These are phyloP conservation scores for Rhinogobius similis DNA, from an alignment of 2,113 vertebrate genomes.

Conservation along the genomic window DNA sequence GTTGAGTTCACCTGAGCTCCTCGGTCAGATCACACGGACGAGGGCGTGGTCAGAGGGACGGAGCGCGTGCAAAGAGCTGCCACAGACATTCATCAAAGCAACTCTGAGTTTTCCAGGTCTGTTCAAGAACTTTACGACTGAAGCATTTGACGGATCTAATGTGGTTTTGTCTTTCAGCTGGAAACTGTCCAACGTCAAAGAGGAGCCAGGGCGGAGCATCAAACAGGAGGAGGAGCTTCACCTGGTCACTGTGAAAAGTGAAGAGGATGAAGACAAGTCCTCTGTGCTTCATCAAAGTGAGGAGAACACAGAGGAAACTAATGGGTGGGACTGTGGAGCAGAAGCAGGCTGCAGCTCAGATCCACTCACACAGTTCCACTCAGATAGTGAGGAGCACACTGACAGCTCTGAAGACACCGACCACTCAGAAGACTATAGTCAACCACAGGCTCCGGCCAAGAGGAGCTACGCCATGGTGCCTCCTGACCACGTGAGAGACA, in stretches of 20 bases:
- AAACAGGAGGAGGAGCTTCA: neutral
- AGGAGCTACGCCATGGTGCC: no score
- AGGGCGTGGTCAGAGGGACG: no score
- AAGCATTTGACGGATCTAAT: no score
- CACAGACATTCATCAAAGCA: no score
- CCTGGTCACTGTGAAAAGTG: neutral
- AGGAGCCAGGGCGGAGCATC: neutral
- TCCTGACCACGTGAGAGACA: no score
- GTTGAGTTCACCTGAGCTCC: no score
- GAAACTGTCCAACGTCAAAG: neutral
- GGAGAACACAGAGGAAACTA: neutral
- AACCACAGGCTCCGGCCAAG: neutral
- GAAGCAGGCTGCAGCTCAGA: slow-evolving; percentile 1
- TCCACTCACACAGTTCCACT: neutral
- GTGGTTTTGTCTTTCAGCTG: neutral
- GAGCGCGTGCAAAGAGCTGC: no score
- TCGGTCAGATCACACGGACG: no score
- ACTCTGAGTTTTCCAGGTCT: no score
- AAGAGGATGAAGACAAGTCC: neutral
- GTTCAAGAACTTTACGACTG: no score
- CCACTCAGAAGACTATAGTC: neutral
- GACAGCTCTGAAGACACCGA: neutral
- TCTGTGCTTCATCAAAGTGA: neutral
- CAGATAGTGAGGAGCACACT: neutral
- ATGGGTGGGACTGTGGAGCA: no score